Percentiles rank a stretch among this genome's conserved stretches.
These are phyloP conservation scores for Sebastes umbrosus DNA, from an alignment of 2,797 vertebrate species.

Conservation along the genomic window DNA sequence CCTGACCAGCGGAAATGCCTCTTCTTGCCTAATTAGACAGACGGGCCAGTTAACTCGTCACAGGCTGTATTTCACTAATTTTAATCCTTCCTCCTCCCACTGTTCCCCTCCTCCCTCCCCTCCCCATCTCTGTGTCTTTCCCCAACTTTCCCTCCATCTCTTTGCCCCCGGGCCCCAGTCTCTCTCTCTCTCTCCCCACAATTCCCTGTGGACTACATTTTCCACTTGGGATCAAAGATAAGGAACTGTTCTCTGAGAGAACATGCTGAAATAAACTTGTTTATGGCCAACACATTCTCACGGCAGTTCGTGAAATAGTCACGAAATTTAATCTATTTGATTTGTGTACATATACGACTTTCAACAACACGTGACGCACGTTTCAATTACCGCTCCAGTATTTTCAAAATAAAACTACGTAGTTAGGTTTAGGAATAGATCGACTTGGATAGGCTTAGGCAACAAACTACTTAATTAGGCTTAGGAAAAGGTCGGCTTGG, in stretches of 20 bases:
- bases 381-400: too few species aligned
- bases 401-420: too few species aligned
- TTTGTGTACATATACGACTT: too few species aligned
- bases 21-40: constrained; percentile 60
- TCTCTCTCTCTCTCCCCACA: background rate
- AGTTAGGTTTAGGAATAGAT: too few species aligned
- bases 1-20: constrained; percentile 59
- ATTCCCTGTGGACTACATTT: constrained; percentile 60
- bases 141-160: constrained; percentile 14
- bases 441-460: too few species aligned
- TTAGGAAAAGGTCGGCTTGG: too few species aligned
- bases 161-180: background rate
- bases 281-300: too few species aligned
- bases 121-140: background rate
- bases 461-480: too few species aligned
- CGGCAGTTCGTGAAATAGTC: too few species aligned
- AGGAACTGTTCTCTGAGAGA: constrained; percentile 56
- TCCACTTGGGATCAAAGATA: constrained; percentile 71
- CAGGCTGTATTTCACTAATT: constrained; percentile 56
- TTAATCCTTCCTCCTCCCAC: constrained; percentile 57
- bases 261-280: constrained; percentile 43
- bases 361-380: too few species aligned
- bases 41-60: constrained; percentile 49
- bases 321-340: too few species aligned
- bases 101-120: background rate